Conservation (phyloP, 2,888 invertebrate genomes). For the Trichogramma dendrolimi region DNA sequence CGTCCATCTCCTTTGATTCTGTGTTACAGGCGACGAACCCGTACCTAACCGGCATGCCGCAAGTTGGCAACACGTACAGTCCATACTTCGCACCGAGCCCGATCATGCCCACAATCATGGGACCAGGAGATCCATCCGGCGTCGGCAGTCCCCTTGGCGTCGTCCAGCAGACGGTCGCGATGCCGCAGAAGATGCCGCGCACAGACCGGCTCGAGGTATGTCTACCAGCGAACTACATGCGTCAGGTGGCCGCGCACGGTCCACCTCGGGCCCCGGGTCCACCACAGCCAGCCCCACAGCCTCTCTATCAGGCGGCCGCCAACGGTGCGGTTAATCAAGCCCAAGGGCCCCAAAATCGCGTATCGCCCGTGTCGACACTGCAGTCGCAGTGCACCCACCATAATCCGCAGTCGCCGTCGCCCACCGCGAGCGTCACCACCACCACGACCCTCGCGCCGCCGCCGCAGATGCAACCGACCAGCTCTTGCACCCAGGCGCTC, state of each 20-base stretch:
- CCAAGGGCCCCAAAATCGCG: constrained; percentile 42
- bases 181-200: constrained; percentile 90
- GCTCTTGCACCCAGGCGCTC: constrained; percentile 42
- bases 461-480: constrained; percentile 16
- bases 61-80: constrained; percentile 84
- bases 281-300: constrained; percentile 43
- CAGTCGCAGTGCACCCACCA: constrained; percentile 49
- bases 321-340: constrained; percentile 40
- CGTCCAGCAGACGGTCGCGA: constrained; percentile 79
- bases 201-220: constrained; percentile 95
- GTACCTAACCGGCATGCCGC: constrained; percentile 86
- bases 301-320: constrained; percentile 42
- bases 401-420: constrained; percentile 8
- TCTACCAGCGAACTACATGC: constrained; percentile 47
- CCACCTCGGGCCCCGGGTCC: constrained; percentile 45
- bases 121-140: constrained; percentile 72
- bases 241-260: constrained; percentile 47
- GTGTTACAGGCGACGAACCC: constrained; percentile 78
- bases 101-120: constrained; percentile 85
- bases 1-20: constrained; percentile 27
- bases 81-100: constrained; percentile 86
- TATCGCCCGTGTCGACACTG: constrained; percentile 39
- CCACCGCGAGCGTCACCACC: not conserved
- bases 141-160: constrained; percentile 79
- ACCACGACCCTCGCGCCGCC: constrained; percentile 1